Conservation (phyloP, 1,140 invertebrate genomes). For the Diachasmimorpha longicaudata region DNA sequence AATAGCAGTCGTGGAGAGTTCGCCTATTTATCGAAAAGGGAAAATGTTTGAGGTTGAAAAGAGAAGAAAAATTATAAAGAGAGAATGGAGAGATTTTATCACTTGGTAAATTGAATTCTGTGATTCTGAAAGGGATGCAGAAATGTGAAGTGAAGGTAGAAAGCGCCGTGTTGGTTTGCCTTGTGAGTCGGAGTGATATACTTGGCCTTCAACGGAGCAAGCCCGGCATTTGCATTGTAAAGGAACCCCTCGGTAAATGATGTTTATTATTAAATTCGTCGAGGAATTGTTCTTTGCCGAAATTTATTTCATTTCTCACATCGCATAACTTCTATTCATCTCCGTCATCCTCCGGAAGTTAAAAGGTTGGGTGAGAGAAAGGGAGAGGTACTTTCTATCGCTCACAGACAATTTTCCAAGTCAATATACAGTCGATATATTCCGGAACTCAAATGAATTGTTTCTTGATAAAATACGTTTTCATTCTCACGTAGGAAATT, state of each 20-base stretch:
- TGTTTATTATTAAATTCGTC: slow-evolving; percentile 42
- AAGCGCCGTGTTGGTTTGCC: slow-evolving; percentile 4
- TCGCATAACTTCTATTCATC: neutral
- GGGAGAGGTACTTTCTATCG: neutral
- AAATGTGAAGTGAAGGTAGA: neutral
- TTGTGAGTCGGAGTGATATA: neutral
- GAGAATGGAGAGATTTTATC: slow-evolving; percentile 48
- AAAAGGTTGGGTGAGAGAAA: too few relatives aligned
- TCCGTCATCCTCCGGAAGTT: neutral
- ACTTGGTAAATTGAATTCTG: slow-evolving; percentile 47
- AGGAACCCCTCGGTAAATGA: slow-evolving; percentile 27
- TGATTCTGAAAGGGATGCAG: slow-evolving; percentile 27
- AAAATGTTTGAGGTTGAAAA: neutral
- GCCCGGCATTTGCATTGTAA: slow-evolving; percentile 38
- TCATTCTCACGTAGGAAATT: too few relatives aligned
- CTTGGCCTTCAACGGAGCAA: neutral
- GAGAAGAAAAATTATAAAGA: neutral
- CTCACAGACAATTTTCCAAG: too few relatives aligned
- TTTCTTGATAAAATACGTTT: too few relatives aligned
- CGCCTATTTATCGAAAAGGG: neutral
- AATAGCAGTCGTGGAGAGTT: neutral
- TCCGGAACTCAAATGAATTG: too few relatives aligned
- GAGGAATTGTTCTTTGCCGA: neutral
- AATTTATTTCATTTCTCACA: neutral
- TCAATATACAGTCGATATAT: too few relatives aligned